Conservation (phyloP, 2,797 vertebrate genomes). For the Neosalanx taihuensis region DNA sequence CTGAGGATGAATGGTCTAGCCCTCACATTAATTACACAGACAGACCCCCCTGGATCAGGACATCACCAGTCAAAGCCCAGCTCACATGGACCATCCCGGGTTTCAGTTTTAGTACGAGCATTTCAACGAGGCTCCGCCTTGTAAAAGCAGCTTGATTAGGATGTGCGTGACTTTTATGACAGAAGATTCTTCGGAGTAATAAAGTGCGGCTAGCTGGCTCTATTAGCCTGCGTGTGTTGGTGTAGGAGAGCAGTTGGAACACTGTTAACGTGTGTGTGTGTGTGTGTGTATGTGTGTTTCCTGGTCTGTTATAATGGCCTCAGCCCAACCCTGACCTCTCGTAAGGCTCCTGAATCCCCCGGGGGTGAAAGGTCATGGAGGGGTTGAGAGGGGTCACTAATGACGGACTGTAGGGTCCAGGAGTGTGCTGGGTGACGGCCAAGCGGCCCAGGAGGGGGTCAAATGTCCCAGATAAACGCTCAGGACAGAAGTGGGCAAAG, state of each 20-base stretch:
- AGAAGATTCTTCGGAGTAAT: too few relatives aligned
- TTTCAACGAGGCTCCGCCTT: too few relatives aligned
- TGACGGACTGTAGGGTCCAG: constrained; percentile 30
- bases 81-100: too few relatives aligned
- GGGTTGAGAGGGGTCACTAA: constrained; percentile 52
- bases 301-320: constrained; percentile 40
- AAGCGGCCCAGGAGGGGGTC: constrained; percentile 35
- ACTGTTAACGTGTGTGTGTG: not conserved
- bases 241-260: too few relatives aligned
- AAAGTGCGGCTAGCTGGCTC: too few relatives aligned
- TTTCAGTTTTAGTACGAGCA: too few relatives aligned
- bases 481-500: constrained; percentile 62
- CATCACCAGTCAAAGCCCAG: too few relatives aligned
- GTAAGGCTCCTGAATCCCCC: constrained; percentile 35
- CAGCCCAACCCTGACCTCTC: constrained; percentile 56
- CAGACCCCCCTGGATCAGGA: not conserved
- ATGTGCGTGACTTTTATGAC: too few relatives aligned
- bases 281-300: not conserved
- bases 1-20: constrained; percentile 43
- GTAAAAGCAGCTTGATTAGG: too few relatives aligned
- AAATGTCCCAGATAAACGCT: constrained; percentile 59
- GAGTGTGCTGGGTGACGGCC: constrained; percentile 32
- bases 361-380: constrained; percentile 50
- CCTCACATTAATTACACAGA: constrained; percentile 52
- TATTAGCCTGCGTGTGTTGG: too few relatives aligned